phyloP scores from a whole-genome alignment of 2,888 invertebrate genomes.

The Tricholauxania praeusta region DNA sequence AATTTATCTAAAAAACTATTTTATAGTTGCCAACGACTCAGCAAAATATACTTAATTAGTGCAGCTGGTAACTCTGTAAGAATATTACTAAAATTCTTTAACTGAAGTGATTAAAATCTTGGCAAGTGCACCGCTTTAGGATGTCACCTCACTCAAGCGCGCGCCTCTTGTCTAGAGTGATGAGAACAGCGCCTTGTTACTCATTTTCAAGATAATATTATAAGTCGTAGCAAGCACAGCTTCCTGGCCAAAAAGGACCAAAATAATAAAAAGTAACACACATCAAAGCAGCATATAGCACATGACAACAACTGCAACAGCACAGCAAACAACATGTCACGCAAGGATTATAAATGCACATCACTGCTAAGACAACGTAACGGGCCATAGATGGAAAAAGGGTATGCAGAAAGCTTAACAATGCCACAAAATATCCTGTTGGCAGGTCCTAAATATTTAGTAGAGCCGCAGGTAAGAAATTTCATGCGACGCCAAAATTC shows the following conservation, averaged over 20 bases:
- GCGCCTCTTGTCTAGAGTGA: too few relatives aligned
- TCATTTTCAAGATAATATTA: too few relatives aligned
- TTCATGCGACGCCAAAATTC: slow-evolving; percentile 17
- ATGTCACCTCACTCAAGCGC: too few relatives aligned
- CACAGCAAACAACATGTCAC: slow-evolving; percentile 8
- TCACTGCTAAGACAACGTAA: slow-evolving; percentile 1
- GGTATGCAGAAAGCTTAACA: neutral
- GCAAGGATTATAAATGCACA: slow-evolving; percentile 29
- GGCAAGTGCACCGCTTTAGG: neutral
- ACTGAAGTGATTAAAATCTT: neutral
- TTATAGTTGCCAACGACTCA: neutral
- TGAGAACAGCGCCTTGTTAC: too few relatives aligned
- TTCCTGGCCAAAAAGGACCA: neutral
- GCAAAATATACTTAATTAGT: neutral
- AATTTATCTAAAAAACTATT: neutral
- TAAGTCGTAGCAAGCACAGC: neutral
- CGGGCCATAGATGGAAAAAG: neutral
- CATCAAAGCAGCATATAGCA: slow-evolving; percentile 1
- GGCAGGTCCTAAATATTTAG: slow-evolving; percentile 25
- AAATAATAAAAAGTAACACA: too few relatives aligned
- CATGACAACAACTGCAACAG: neutral
- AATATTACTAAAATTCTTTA: neutral
- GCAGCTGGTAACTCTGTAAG: neutral
- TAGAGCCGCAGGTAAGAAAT: slow-evolving; percentile 25
- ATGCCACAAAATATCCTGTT: slow-evolving; percentile 21